phyloP scores from a whole-genome alignment of 1,140 invertebrate genomes.

The Drosophila grimshawi region DNA sequence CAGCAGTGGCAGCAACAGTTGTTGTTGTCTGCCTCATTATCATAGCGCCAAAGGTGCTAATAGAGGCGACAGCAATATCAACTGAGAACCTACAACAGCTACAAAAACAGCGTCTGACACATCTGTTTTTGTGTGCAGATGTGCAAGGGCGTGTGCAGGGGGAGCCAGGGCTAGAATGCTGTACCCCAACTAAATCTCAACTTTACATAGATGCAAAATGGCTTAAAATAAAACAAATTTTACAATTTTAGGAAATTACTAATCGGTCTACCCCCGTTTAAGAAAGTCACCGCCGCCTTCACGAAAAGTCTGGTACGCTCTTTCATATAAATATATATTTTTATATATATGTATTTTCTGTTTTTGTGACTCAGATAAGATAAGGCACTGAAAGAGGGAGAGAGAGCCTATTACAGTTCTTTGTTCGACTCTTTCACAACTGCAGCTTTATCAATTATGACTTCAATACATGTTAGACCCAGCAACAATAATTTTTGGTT shows the following conservation, averaged over 20 bases:
- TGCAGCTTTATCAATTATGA: constrained; percentile 53
- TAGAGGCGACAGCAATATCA: constrained; percentile 33
- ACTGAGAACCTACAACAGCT: constrained; percentile 45
- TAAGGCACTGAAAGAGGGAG: constrained; percentile 23
- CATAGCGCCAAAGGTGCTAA: constrained; percentile 74
- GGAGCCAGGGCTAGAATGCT: too few species aligned
- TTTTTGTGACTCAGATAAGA: constrained; percentile 52
- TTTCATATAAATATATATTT: background rate
- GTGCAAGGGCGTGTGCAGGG: too few species aligned
- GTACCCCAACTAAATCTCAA: too few species aligned
- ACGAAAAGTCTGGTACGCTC: background rate
- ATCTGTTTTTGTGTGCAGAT: constrained; percentile 12
- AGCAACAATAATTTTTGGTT: constrained; percentile 10
- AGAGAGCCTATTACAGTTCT: constrained; percentile 17
- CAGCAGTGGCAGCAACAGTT: background rate
- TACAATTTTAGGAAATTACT: too few species aligned
- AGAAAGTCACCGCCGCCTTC: too few species aligned
- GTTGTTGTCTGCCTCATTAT: constrained; percentile 67
- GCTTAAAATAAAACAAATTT: too few species aligned
- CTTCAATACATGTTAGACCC: constrained; percentile 9
- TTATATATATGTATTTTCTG: constrained; percentile 6
- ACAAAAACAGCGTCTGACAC: constrained; percentile 42
- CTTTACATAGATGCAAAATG: too few species aligned
- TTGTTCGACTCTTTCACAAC: constrained; percentile 43
- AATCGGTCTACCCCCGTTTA: too few species aligned